These are phyloP conservation scores for Montipora capricornis DNA, from an alignment of 64 coral and sea anemone species.

Conservation along the genomic window DNA sequence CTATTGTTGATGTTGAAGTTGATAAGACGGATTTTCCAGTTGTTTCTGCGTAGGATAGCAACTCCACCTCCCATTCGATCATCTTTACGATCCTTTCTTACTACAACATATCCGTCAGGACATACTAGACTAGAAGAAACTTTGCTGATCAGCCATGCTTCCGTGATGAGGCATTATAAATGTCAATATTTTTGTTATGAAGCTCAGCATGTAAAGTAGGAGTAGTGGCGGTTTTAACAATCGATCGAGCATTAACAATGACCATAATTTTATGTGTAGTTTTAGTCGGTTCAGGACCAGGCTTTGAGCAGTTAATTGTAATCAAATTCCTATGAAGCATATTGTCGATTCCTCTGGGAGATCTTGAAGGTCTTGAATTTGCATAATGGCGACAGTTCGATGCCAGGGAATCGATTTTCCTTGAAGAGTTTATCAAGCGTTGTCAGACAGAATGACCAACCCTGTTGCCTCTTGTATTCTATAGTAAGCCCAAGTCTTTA, in stretches of 20 bases:
- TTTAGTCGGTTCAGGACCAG: background rate
- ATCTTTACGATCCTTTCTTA: background rate
- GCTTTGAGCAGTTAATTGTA: background rate
- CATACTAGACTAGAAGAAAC: background rate
- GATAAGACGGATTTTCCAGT: background rate
- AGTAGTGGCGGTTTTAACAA: background rate
- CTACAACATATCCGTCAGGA: background rate
- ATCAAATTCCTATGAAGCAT: background rate
- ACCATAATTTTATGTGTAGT: background rate
- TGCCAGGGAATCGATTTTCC: background rate
- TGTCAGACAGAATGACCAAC: background rate
- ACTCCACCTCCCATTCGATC: background rate
- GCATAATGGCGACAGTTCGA: background rate
- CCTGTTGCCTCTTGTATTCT: background rate
- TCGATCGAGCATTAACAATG: background rate
- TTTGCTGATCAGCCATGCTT: background rate
- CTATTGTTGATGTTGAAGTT: background rate
- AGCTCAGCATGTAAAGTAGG: background rate
- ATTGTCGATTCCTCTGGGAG: background rate
- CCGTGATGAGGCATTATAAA: background rate
- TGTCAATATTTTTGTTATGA: background rate
- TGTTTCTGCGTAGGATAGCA: background rate
- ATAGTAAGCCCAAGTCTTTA: background rate
- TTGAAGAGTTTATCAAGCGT: background rate
- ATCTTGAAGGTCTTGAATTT: background rate